Percentiles rank a stretch among this genome's conserved stretches.
phyloP scores from a whole-genome alignment of 2,113 vertebrate species.

The Heterochromis multidens region DNA sequence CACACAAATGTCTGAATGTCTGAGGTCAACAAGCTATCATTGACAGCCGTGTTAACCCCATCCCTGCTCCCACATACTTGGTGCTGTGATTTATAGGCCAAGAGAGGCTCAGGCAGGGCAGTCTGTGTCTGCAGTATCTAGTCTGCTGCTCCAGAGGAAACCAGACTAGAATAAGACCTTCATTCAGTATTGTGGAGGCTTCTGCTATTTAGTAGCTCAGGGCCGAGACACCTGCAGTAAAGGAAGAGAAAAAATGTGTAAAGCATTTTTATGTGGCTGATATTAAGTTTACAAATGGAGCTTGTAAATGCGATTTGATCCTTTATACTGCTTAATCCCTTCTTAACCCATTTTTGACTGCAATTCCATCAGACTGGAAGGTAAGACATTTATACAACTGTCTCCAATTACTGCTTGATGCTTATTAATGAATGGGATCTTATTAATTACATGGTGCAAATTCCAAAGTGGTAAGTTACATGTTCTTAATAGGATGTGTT shows the following conservation, averaged over 20 bases:
- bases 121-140: constrained; percentile 33
- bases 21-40: constrained; percentile 33
- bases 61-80: constrained; percentile 6
- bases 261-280: constrained; percentile 28
- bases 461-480: not conserved
- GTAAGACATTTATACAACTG: constrained; percentile 12
- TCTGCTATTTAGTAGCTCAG: constrained; percentile 20
- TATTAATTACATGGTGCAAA: not conserved
- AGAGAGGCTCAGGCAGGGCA: not conserved
- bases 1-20: not conserved
- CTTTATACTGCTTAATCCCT: not conserved
- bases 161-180: constrained; percentile 33
- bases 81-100: constrained; percentile 36
- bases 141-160: constrained; percentile 26
- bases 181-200: constrained; percentile 26
- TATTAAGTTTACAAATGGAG: constrained; percentile 5
- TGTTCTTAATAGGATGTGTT: not conserved
- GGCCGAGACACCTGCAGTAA: constrained; percentile 30
- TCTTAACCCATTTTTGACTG: not conserved
- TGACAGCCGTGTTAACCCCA: constrained; percentile 26
- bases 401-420: constrained; percentile 14
- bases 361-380: not conserved
- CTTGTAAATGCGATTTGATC: constrained; percentile 18
- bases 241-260: constrained; percentile 21
- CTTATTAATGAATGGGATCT: not conserved